phyloP scores from a whole-genome alignment of 92 coral and sea anemone genomes.

The Parazoanthus darwini region DNA sequence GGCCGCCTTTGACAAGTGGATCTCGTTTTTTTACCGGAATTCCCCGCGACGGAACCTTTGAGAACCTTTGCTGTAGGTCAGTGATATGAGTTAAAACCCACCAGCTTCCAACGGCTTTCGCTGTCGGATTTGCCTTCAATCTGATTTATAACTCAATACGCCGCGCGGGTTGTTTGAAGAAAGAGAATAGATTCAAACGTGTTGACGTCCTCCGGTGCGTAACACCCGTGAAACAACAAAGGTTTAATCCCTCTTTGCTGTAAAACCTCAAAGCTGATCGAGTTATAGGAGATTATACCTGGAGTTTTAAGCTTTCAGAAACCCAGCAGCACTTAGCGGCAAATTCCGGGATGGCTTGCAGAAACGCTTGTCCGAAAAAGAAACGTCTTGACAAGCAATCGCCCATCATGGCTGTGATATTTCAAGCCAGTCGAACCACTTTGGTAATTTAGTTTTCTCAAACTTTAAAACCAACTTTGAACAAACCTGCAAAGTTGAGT shows the following conservation, averaged over 20 bases:
- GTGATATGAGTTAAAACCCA: background rate
- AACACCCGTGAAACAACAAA: background rate
- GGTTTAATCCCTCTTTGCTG: constrained; percentile 19
- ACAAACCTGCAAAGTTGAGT: background rate
- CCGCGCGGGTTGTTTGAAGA: constrained; percentile 20
- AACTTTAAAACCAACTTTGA: background rate
- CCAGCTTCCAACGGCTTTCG: constrained; percentile 11
- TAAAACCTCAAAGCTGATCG: constrained; percentile 11
- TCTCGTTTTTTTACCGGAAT: background rate
- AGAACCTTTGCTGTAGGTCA: constrained; percentile 38
- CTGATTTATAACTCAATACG: constrained; percentile 4
- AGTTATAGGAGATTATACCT: constrained; percentile 24
- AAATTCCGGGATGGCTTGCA: constrained; percentile 22
- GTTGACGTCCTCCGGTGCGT: constrained; percentile 25
- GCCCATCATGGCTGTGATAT: background rate
- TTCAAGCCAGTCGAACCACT: background rate
- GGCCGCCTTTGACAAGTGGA: constrained; percentile 31
- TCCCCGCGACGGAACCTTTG: constrained; percentile 24
- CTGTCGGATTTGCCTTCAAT: constrained; percentile 25
- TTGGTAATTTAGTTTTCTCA: background rate
- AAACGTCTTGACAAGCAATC: background rate
- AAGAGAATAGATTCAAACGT: background rate
- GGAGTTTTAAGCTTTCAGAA: constrained; percentile 2
- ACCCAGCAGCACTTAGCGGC: constrained; percentile 17
- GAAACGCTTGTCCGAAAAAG: background rate